Evolutionary conservation across 1,140 invertebrate genomes (phyloP), one percentile per base, ranked within the genome.

Genomic region (Zaprionus ghesquierei): DNA sequence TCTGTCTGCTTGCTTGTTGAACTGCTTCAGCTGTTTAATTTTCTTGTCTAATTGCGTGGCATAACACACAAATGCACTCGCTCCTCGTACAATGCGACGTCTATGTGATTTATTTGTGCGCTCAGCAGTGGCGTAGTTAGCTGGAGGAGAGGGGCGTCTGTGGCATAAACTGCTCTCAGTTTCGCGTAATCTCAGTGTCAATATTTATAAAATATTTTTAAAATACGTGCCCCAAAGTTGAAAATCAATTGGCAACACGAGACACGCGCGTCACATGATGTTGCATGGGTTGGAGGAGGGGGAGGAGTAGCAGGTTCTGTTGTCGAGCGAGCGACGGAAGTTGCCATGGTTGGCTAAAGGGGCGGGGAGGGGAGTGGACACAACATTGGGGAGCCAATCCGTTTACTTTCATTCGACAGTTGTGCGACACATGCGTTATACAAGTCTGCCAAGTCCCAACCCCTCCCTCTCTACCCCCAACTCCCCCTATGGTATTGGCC

Each of bases 121-220:
- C 25, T 25, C 6, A 9, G 54, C 4, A 41, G 44, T 13, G 23
- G 6, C 2, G n/a, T 10, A 23, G 31, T 29, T n/a, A 2, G 15
- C 9, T 4, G 13, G 8, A 1, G 44, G 20, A 18, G 33, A 13
- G 20, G 8, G 20, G 10, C n/a, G 46, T 15, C 41, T 15, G 29
- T 51, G 22, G 23, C 18, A 44, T 44, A 63, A 54, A 54, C 61
- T 54, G 12, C 33, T 53, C 33, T 44, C 61, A 54, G 61, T 63
- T n/a, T 41, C 61, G 61, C 49, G 49, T 80, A 77, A 77, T 70
- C 65, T 68, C 44, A 63, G 49, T 87, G 84, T 82, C 82, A 87
- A 87, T 89, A 87, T 87, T 87, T 87, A 87, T 87, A 74, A 87
- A 87, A 87, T 87, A 87, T 87, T 87, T 87, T 82, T 74, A 82